A percentile compares a stretch with the other conserved stretches of the same genome.
Conservation (phyloP, 1,140 invertebrate species). For the Delia radicum region DNA sequence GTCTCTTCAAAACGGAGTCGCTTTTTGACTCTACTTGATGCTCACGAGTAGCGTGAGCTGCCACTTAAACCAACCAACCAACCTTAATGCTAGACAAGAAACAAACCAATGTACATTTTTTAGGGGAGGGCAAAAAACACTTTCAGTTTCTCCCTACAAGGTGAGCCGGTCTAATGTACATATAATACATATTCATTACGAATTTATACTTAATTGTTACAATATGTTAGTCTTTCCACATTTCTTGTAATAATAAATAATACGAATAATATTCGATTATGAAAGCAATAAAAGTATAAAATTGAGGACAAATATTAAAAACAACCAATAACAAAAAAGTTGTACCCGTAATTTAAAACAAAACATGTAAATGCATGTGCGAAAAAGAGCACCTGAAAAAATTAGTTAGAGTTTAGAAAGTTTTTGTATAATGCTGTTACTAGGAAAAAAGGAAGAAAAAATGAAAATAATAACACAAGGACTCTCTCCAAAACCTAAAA, state of each 20-base stretch:
- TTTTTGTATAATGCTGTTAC: constrained; percentile 1
- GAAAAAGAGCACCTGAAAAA: constrained; percentile 31
- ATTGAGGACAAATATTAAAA: neutral
- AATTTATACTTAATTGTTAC: neutral
- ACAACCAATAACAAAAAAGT: neutral
- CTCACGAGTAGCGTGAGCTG: too few relatives aligned
- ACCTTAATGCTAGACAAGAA: too few relatives aligned
- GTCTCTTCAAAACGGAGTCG: too few relatives aligned
- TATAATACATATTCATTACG: neutral
- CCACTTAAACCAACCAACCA: too few relatives aligned
- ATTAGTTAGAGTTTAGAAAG: constrained; percentile 1
- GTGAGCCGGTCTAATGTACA: too few relatives aligned
- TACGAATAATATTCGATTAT: neutral
- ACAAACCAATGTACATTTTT: too few relatives aligned
- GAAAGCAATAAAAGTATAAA: neutral
- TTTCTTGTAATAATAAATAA: neutral
- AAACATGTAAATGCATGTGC: constrained; percentile 29
- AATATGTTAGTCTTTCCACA: neutral
- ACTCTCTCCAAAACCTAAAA: neutral
- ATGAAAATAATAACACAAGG: neutral
- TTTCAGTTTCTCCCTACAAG: too few relatives aligned
- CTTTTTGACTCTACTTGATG: too few relatives aligned
- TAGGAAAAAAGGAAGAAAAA: neutral
- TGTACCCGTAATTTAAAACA: neutral
- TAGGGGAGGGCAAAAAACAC: too few relatives aligned